Percentiles rank a stretch among this genome's conserved stretches.
These are phyloP conservation scores for Uloborus diversus DNA, from an alignment of 1,140 invertebrate genomes.

Conservation along the genomic window DNA sequence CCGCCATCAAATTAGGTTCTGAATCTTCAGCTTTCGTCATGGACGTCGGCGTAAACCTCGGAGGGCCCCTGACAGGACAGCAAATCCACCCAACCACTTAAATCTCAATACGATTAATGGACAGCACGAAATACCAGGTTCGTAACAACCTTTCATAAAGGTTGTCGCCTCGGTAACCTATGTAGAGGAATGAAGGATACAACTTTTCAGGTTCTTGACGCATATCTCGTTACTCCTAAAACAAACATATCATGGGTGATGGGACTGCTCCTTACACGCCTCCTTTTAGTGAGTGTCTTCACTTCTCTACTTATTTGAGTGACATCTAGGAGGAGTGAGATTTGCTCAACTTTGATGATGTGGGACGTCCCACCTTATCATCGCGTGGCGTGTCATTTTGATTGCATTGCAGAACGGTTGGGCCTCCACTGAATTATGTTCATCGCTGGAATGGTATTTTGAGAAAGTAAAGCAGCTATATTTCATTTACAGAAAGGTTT, in stretches of 20 bases:
- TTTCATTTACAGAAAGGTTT: too few species aligned
- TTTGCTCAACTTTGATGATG: slow-evolving; percentile 6
- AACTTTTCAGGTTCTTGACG: neutral
- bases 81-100: slow-evolving; percentile 14
- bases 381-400: slow-evolving; percentile 35
- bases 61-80: neutral
- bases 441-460: too few species aligned
- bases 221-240: slow-evolving; percentile 24
- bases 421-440: too few species aligned
- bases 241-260: slow-evolving; percentile 18
- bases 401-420: neutral
- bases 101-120: neutral
- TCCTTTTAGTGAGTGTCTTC: neutral
- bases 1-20: too few species aligned
- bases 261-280: neutral
- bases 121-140: neutral
- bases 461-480: too few species aligned
- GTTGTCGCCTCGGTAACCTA: neutral
- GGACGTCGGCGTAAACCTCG: too few species aligned
- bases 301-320: neutral
- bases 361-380: slow-evolving; percentile 29
- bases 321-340: slow-evolving; percentile 26
- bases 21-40: too few species aligned
- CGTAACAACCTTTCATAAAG: neutral
- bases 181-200: too few species aligned